A percentile compares a stretch with the other conserved stretches of the same genome.
These are phyloP conservation scores for Dryadula phaetusa DNA, from an alignment of 2,888 invertebrate genomes.

Conservation along the genomic window DNA sequence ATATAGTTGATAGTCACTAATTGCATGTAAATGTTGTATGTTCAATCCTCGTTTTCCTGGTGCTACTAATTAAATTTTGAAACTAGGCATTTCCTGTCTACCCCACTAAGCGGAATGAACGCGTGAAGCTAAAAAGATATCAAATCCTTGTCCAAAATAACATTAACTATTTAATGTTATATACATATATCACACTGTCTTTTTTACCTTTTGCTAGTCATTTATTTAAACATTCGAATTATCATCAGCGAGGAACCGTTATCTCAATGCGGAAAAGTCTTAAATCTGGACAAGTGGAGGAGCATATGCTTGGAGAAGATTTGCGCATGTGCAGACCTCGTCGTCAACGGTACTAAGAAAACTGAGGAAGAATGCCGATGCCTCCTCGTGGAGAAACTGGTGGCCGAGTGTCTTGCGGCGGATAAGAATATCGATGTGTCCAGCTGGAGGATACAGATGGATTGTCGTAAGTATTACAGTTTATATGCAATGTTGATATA, in stretches of 20 bases:
- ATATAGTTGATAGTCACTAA: no score
- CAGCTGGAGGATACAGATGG: conserved; percentile 88
- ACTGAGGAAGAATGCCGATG: conserved; percentile 86
- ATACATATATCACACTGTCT: no score
- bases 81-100: no score
- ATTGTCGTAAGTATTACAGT: conserved; percentile 89
- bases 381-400: conserved; percentile 87
- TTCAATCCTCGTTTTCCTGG: no score
- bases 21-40: no score
- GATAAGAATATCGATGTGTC: conserved; percentile 86
- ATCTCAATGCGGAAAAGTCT: conserved; percentile 84
- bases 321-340: conserved; percentile 88
- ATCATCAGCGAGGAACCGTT: conserved; percentile 86
- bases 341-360: conserved; percentile 69
- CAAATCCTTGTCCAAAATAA: no score
- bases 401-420: conserved; percentile 88
- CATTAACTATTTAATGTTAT: no score
- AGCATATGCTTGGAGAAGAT: conserved; percentile 90
- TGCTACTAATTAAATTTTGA: no score
- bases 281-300: conserved; percentile 88
- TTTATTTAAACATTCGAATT: not conserved
- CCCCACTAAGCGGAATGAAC: no score
- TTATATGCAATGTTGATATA: no score
- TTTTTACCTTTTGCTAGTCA: no score
- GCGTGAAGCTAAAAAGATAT: no score